Conservation (phyloP, 1,140 invertebrate species). For the Paraescarpia echinospica region DNA sequence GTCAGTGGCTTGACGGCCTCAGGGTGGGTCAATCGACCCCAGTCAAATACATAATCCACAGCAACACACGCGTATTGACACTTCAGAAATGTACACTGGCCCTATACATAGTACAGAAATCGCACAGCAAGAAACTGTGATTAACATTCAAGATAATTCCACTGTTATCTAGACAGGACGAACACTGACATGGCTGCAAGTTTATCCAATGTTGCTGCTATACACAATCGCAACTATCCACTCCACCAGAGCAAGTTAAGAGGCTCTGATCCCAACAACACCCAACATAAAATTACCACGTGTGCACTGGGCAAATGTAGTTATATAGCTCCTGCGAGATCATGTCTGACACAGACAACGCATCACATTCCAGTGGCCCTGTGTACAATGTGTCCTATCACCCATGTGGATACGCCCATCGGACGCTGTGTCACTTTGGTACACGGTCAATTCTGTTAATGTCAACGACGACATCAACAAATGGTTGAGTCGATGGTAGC, state of each 20-base stretch:
- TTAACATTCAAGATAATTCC: not conserved
- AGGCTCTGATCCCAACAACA: too few relatives aligned
- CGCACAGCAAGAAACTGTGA: too few relatives aligned
- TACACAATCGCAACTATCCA: not conserved
- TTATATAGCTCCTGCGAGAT: not conserved
- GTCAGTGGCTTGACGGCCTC: not conserved
- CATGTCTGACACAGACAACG: not conserved
- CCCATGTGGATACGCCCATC: not conserved
- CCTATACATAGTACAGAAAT: not conserved
- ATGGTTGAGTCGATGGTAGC: not conserved
- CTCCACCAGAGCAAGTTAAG: not conserved
- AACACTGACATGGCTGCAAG: not conserved
- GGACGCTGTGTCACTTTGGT: not conserved
- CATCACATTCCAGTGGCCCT: not conserved
- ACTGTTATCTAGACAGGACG: not conserved
- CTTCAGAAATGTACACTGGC: not conserved
- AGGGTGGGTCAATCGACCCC: not conserved
- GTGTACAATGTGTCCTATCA: not conserved
- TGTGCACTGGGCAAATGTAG: not conserved
- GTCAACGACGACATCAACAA: not conserved
- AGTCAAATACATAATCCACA: not conserved
- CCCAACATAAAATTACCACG: too few relatives aligned
- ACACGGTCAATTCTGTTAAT: not conserved
- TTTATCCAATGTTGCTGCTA: not conserved
- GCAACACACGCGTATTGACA: not conserved